Base-by-base conservation (phyloP, 2,113 vertebrate genomes). In the Callipepla californica region DNA sequence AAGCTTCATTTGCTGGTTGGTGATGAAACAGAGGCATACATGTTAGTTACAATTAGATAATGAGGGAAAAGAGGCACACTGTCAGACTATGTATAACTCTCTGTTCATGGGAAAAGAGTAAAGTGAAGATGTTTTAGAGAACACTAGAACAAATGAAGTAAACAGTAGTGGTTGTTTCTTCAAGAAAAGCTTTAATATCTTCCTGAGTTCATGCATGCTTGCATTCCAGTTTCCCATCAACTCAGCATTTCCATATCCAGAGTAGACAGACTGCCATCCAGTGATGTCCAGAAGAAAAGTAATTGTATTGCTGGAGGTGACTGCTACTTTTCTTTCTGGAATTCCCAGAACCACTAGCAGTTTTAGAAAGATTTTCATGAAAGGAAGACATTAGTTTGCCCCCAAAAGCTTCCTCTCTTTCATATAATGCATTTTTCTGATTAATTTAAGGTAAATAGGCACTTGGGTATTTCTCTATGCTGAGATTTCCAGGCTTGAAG, bases 191-290 rank as follows among this genome's bases (percentile, higher is more conserved):
- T 63, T 83, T 65, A 42, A 13, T 10, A 14, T 20, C 21, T 81
- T 80, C 11, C 79, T 5, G 5, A 83, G 23, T 55, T 82, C 4
- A 7, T 0, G 8, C 0, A 0, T 36, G 5, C 36, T 65, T 63
- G 36, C 25, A 6, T 42, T 50, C 40, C 0, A 0, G 32, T 36
- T 16, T 23, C 10, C 10, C 30, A 19, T 19, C 25, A 19, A 1
- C 0, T 0, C 32, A 62, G 36, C 30, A 14, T 6, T 44, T 77
- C 50, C 7, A 3, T n/a, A 42, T 42, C 36, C 40, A 50, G 2
- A 18, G 30, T 1, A n/a, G 23, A 9, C 8, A 45, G 9, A 9
- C 6, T 7, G 19, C 3, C 40, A 51, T 25, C 4, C 78, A 57
- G 14, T 6, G 62, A 14, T 40, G 10, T 19, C n/a, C 9, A 26